Conservation (phyloP, 1,140 invertebrate species). For the Asobara japonica region DNA sequence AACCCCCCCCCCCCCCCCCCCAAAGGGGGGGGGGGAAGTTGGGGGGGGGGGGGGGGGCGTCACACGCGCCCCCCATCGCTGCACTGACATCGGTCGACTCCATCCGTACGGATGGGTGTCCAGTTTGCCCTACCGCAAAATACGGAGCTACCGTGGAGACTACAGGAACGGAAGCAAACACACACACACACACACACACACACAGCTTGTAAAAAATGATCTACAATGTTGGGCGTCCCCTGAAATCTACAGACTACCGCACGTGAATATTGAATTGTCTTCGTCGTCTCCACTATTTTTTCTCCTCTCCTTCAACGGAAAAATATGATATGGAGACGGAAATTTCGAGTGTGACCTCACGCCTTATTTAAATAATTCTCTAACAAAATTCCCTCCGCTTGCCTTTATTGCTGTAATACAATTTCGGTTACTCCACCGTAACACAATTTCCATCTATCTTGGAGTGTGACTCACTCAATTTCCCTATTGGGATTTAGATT, state of each 20-base stretch:
- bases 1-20: no score
- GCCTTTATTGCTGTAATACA: not conserved
- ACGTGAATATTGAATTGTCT: not conserved
- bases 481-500: not conserved
- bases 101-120: no score
- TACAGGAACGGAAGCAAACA: no score
- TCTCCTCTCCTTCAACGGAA: not conserved
- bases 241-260: conserved; percentile 11
- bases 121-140: no score
- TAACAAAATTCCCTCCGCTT: not conserved
- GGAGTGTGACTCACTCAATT: not conserved
- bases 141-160: no score
- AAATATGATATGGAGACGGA: not conserved
- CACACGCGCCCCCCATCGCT: no score
- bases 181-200: no score
- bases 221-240: no score
- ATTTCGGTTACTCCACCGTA: not conserved
- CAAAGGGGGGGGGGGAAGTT: no score
- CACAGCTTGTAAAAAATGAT: no score
- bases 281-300: not conserved
- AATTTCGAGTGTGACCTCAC: not conserved
- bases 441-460: not conserved
- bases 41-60: no score
- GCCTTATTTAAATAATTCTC: not conserved
- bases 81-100: no score